These are phyloP conservation scores for Lordiphosa andalusiaca DNA, from an alignment of 2,888 invertebrate genomes.

Conservation along the genomic window DNA sequence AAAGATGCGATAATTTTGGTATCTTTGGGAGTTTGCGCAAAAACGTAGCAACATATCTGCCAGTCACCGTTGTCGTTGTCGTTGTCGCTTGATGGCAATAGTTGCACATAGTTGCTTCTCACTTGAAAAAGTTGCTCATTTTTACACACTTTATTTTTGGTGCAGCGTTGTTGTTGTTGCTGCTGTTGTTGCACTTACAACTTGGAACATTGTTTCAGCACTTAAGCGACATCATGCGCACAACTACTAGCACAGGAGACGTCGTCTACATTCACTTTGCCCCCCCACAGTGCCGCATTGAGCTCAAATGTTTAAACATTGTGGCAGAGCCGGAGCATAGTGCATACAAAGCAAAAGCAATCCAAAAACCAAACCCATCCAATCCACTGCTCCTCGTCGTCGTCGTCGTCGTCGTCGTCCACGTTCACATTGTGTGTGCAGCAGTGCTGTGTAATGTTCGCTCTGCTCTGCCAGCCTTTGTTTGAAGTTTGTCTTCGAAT, in stretches of 20 bases:
- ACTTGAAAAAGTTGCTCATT: slow-evolving; percentile 70
- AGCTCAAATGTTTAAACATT: slow-evolving; percentile 66
- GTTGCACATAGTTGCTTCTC: slow-evolving; percentile 60
- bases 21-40: slow-evolving; percentile 52
- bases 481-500: slow-evolving; percentile 73
- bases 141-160: slow-evolving; percentile 71
- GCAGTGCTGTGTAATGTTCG: slow-evolving; percentile 10
- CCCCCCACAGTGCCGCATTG: slow-evolving; percentile 54
- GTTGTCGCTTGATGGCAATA: slow-evolving; percentile 33
- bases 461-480: slow-evolving; percentile 42
- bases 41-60: too few species aligned
- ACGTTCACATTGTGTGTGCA: slow-evolving; percentile 37
- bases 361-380: slow-evolving; percentile 36
- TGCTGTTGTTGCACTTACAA: slow-evolving; percentile 68
- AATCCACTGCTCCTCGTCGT: slow-evolving; percentile 28
- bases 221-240: slow-evolving; percentile 70
- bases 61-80: slow-evolving; percentile 31
- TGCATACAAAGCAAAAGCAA: slow-evolving; percentile 37
- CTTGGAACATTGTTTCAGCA: slow-evolving; percentile 74
- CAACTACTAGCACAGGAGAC: slow-evolving; percentile 34
- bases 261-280: slow-evolving; percentile 40
- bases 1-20: slow-evolving; percentile 44
- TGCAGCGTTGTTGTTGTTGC: slow-evolving; percentile 43
- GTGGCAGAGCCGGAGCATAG: slow-evolving; percentile 33
- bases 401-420: slow-evolving; percentile 11